phyloP scores from a whole-genome alignment of 2,797 vertebrate species.

The Sylvia borin region DNA sequence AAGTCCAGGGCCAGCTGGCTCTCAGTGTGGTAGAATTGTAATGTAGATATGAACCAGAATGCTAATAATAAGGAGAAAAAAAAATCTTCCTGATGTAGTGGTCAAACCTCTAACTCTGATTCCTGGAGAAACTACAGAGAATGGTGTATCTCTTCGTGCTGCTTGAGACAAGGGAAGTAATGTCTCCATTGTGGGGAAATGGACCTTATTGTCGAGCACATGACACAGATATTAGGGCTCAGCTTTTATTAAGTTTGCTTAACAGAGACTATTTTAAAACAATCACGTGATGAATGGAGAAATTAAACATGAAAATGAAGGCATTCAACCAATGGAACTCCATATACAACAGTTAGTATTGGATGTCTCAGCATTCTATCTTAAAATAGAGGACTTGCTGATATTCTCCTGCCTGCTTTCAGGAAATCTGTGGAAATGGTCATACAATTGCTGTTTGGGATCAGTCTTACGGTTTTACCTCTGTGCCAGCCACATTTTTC shows the following conservation, averaged over 20 bases:
- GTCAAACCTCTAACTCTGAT: background rate
- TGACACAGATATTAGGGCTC: background rate
- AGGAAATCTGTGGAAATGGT: background rate
- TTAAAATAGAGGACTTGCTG: background rate
- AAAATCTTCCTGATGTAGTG: background rate
- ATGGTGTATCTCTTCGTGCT: background rate
- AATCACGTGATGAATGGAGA: background rate
- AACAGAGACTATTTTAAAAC: background rate
- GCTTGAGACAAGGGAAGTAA: background rate
- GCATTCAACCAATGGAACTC: background rate
- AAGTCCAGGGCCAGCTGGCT: background rate
- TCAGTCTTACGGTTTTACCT: background rate
- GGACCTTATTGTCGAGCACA: rapidly evolving
- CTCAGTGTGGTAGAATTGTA: background rate
- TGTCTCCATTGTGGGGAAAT: background rate
- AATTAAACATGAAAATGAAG: background rate
- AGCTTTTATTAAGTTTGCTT: background rate
- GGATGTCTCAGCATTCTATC: background rate
- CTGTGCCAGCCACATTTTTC: background rate
- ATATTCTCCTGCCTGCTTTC: background rate
- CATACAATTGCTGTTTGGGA: too few relatives aligned
- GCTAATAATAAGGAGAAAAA: background rate
- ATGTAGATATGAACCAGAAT: background rate
- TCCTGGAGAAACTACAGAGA: background rate
- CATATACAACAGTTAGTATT: background rate